Percentiles rank a stretch among this genome's conserved stretches.
phyloP scores from a whole-genome alignment of 2,888 invertebrate species.

The Pinctada fucata region DNA sequence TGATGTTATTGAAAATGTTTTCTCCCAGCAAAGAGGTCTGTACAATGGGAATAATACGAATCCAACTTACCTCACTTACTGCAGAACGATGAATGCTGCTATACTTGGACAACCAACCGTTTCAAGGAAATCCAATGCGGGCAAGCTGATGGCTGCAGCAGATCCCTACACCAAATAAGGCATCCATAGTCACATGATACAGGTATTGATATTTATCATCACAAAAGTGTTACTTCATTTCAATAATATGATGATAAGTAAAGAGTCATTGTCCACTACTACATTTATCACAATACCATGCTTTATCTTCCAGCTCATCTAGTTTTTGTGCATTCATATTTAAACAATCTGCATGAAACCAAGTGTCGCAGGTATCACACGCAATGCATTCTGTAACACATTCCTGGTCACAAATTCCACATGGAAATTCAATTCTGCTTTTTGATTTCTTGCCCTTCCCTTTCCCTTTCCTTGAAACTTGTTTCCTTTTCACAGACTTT shows the following conservation, averaged over 20 bases:
- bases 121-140: constrained; percentile 30
- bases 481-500: no score
- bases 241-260: no score
- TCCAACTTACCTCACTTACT: constrained; percentile 36
- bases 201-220: no score
- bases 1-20: constrained; percentile 37
- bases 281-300: not conserved
- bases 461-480: no score
- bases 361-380: no score
- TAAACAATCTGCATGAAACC: not conserved
- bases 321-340: not conserved
- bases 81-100: constrained; percentile 32
- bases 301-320: not conserved
- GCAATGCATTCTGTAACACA: no score
- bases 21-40: constrained; percentile 35
- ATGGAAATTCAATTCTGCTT: no score
- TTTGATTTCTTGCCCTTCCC: no score
- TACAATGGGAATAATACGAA: constrained; percentile 36
- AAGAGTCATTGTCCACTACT: no score
- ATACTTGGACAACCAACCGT: constrained; percentile 27
- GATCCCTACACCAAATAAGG: constrained; percentile 2
- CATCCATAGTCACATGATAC: no score
- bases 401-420: no score
- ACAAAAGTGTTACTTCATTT: no score
- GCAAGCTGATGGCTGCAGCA: not conserved